These are phyloP conservation scores for Apocheima hispidaria DNA, from an alignment of 2,888 invertebrate genomes.

Conservation along the genomic window DNA sequence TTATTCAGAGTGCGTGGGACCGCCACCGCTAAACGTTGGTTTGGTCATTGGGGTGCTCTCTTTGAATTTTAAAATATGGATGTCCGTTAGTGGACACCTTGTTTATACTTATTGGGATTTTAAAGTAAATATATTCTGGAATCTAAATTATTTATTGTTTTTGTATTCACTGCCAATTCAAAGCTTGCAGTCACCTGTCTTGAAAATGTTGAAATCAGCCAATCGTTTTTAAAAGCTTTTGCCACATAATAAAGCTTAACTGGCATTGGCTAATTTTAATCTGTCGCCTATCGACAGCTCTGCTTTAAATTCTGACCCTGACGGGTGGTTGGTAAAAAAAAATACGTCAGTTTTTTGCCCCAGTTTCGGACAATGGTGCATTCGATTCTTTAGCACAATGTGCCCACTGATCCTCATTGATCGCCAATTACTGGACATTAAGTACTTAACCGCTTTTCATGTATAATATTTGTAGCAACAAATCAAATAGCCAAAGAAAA, in stretches of 20 bases:
- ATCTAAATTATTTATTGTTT: not conserved
- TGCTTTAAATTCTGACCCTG: conserved; percentile 70
- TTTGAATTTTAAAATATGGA: conserved; percentile 69
- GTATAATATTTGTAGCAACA: conserved; percentile 83
- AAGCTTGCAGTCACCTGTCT: not conserved
- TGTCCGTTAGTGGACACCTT: conserved; percentile 73
- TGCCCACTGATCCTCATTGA: conserved; percentile 86
- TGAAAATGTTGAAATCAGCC: too few species aligned
- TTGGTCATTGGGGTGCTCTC: conserved; percentile 58
- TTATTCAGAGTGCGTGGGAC: conserved; percentile 85
- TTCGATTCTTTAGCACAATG: conserved; percentile 82
- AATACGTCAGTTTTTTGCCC: conserved; percentile 68
- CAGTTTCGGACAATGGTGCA: conserved; percentile 71
- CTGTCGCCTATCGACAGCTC: conserved; percentile 72
- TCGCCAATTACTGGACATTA: conserved; percentile 87
- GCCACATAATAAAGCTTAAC: conserved; percentile 25
- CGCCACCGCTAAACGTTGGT: conserved; percentile 38
- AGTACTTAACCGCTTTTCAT: conserved; percentile 84
- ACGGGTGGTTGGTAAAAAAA: conserved; percentile 68
- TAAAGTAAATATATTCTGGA: not conserved
- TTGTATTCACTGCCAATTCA: not conserved
- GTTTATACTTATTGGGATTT: conserved; percentile 41
- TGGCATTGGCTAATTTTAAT: conserved; percentile 55
- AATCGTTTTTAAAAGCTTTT: conserved; percentile 17
- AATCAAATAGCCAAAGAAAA: conserved; percentile 78